Percentiles rank a stretch among this genome's conserved stretches.
phyloP scores from a whole-genome alignment of 2,888 invertebrate genomes.

The Augochlorella aurata region DNA sequence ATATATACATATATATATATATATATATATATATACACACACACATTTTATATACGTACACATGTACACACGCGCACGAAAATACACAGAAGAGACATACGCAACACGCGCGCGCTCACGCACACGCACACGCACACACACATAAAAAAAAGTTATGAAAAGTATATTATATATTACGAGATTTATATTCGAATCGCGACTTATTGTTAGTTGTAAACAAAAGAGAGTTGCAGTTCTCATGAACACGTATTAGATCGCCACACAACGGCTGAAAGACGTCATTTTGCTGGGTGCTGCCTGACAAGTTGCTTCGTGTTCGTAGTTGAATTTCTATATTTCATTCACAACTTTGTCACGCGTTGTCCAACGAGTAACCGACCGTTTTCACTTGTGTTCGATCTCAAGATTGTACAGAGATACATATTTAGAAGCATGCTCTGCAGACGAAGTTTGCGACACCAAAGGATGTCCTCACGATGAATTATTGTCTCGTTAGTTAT shows the following conservation, averaged over 20 bases:
- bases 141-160: slow-evolving; percentile 45
- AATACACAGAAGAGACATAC: no score
- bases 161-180: slow-evolving; percentile 55
- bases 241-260: slow-evolving; percentile 23
- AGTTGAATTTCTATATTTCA: no score
- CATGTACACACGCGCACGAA: no score
- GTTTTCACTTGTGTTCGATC: slow-evolving; percentile 1
- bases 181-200: slow-evolving; percentile 51
- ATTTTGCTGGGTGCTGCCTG: slow-evolving; percentile 3
- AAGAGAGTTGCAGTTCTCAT: slow-evolving; percentile 27
- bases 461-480: not conserved
- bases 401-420: not conserved
- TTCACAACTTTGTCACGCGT: not conserved
- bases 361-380: not conserved
- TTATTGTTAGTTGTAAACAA: slow-evolving; percentile 30
- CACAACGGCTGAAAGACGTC: slow-evolving; percentile 21
- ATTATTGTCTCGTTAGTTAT: slow-evolving; percentile 9
- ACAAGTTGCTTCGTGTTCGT: no score
- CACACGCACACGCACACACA: slow-evolving; percentile 21
- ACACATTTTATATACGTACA: no score
- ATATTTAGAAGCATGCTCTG: not conserved
- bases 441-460: not conserved
- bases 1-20: no score
- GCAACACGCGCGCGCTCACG: no score
- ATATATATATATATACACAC: no score